Evolutionary conservation across 92 coral and sea anemone species (phyloP), one percentile per base, ranked within the genome.

Genomic region (Umimayanthus chanpuru): DNA sequence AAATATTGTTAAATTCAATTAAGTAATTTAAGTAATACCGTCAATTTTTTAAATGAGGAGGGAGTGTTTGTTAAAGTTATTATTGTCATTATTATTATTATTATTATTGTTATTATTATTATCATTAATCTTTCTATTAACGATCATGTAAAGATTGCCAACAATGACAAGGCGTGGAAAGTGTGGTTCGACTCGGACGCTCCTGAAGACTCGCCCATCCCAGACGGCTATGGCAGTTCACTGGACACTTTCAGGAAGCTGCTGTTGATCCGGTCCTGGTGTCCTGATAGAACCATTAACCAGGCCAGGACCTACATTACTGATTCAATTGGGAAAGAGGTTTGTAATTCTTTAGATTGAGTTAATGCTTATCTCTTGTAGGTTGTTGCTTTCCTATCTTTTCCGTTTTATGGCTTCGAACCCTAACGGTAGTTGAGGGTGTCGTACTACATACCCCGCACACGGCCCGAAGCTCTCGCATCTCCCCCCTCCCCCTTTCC

Each of bases 101-200:
- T 32, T 32, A 32, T 32, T 32, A 32, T 25, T n/a, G n/a, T n/a
- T n/a, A n/a, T 32, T 32, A 32, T 32, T 32, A 32, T 32, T 32
- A 32, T 25, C 1, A 43, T n/a, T 43, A n/a, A 28, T 18, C 40
- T 72, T 56, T 10, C 26, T 47, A 21, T 30, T 30, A 28, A 80
- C 50, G 11, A 26, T 71, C 74, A 18, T n/a, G 47, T 55, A 28
- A 55, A 96, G 97, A 94, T 96, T 76, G 89, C 96, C 8, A 90
- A 92, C 71, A 96, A 94, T 64, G 99, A 96, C 93, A 97, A 96
- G 79, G 98, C 98, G 18, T 97, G 99, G 99, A 97, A 97, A 90
- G 89, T 94, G 20, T 97, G 99, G 99, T 97, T 97, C 76, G 99
- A 97, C 88, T 94, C 98, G 6, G 99, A 97, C 66, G 92, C 98